Base-by-base conservation (phyloP, 1,140 invertebrate genomes). In the Diachasmimorpha longicaudata region DNA sequence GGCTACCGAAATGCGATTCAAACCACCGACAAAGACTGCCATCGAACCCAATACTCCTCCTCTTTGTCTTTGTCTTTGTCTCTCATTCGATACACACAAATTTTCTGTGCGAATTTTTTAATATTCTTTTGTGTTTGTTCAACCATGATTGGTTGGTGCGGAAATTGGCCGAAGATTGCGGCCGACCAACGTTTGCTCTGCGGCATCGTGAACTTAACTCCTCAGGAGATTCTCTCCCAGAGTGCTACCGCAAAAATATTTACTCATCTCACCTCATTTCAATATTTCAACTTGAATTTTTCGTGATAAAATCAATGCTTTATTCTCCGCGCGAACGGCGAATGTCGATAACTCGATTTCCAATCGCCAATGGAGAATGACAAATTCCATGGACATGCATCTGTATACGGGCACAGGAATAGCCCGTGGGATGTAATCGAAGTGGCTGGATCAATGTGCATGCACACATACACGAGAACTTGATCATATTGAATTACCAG, bases 111-210 rank as follows among this genome's bases (percentile, higher is more conserved):
- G 13, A 25, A 55, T 31, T 69, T 23, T 39, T 80, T 74, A 77
- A 76, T 79, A 80, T 84, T 85, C 82, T 84, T 58, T 70, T 75
- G 63, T 86, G 81, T 86, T 85, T 85, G 79, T 74, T 80, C 83
- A 82, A 79, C 52, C 81, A 78, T 77, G 79, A 78, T 79, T 77
- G 76, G 46, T 46, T 39, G 36, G 44, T 52, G 23, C 58, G 76
- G 42, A 77, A 79, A 79, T 79, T 78, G 79, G 44, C 70, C 66
- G 76, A 79, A 78, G 77, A 76, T 79, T 79, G 79, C 58, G 82
- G 84, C 82, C 79, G 83, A 80, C 81, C 80, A 74, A 84, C 78
- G 82, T 85, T 84, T 84, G 83, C 78, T 85, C 81, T 83, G 81
- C 78, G 80, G 80, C 76, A 55, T 70, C 44, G 70, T 58, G 44